phyloP scores from a whole-genome alignment of 2,797 vertebrate genomes.

The Arnoldichthys spilopterus region DNA sequence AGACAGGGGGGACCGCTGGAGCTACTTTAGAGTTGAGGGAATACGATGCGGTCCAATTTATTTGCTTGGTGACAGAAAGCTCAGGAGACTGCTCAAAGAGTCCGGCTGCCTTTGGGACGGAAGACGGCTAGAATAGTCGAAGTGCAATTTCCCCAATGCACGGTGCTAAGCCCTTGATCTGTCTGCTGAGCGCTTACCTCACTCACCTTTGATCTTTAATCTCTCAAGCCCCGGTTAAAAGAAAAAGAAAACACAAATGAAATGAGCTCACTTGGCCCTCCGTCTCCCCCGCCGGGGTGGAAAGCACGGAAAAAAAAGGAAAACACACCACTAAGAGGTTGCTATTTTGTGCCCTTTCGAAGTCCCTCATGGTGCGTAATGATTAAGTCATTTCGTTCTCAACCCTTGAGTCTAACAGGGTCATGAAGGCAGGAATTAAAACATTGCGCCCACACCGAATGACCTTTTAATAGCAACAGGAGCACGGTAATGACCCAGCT shows the following conservation, averaged over 20 bases:
- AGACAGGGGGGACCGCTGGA: constrained; percentile 29
- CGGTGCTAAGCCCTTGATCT: constrained; percentile 55
- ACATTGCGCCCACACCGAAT: constrained; percentile 6
- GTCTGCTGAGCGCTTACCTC: constrained; percentile 49
- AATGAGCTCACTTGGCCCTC: constrained; percentile 43
- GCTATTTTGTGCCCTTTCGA: constrained; percentile 45
- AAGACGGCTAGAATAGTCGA: constrained; percentile 22
- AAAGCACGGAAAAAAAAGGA: neutral
- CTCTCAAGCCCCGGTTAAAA: constrained; percentile 47
- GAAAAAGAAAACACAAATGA: constrained; percentile 56
- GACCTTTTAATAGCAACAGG: constrained; percentile 36
- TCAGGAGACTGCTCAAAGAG: constrained; percentile 30
- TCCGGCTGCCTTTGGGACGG: constrained; percentile 14
- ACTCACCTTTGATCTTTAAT: constrained; percentile 51
- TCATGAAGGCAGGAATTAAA: constrained; percentile 30
- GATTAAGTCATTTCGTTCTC: constrained; percentile 41
- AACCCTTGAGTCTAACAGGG: constrained; percentile 18
- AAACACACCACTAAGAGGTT: constrained; percentile 12
- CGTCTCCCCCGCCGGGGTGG: neutral
- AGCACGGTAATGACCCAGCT: constrained; percentile 24
- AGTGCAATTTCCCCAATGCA: constrained; percentile 48
- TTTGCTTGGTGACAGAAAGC: constrained; percentile 34
- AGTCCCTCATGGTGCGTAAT: constrained; percentile 39
- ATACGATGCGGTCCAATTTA: constrained; percentile 47
- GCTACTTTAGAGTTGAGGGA: constrained; percentile 30